A percentile compares a stretch with the other conserved stretches of the same genome.
These are phyloP conservation scores for Andrena hattorfiana DNA, from an alignment of 2,888 invertebrate genomes.

Conservation along the genomic window DNA sequence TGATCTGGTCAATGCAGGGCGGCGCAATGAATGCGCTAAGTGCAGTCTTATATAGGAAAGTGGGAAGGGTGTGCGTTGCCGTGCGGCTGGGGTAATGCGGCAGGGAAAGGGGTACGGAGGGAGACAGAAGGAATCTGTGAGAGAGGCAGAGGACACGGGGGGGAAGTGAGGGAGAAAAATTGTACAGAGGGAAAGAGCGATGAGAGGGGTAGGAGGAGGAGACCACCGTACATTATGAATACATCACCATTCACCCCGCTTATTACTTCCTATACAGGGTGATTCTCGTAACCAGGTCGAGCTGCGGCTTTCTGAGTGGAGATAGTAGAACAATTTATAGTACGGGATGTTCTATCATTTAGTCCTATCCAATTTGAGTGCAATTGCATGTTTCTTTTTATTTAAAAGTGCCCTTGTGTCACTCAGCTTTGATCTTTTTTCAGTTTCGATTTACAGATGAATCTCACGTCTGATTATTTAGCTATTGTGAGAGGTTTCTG, in stretches of 20 bases:
- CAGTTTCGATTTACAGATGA: background rate
- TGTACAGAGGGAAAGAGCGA: conserved; percentile 60
- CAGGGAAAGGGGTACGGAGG: conserved; percentile 44
- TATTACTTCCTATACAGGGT: conserved; percentile 75
- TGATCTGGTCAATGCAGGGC: conserved; percentile 81
- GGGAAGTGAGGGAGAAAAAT: conserved; percentile 46
- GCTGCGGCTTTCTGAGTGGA: conserved; percentile 3
- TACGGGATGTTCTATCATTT: too few species aligned
- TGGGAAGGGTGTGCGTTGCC: conserved; percentile 72
- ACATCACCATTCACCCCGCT: conserved; percentile 78
- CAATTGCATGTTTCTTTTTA: too few species aligned
- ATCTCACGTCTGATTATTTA: background rate
- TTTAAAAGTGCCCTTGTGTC: too few species aligned
- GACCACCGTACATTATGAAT: conserved; percentile 79
- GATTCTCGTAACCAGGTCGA: conserved; percentile 31
- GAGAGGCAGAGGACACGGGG: conserved; percentile 45
- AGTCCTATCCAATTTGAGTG: too few species aligned
- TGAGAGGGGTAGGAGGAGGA: conserved; percentile 43
- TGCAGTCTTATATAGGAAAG: conserved; percentile 78
- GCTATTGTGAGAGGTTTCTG: too few species aligned
- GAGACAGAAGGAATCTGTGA: conserved; percentile 44
- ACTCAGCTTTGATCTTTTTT: too few species aligned
- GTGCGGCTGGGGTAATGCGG: conserved; percentile 68
- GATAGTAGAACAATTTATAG: too few species aligned
- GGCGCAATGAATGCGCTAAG: conserved; percentile 80